Evolutionary conservation across 2,113 vertebrate genomes (phyloP).

Genomic region (Jacana jacana): DNA sequence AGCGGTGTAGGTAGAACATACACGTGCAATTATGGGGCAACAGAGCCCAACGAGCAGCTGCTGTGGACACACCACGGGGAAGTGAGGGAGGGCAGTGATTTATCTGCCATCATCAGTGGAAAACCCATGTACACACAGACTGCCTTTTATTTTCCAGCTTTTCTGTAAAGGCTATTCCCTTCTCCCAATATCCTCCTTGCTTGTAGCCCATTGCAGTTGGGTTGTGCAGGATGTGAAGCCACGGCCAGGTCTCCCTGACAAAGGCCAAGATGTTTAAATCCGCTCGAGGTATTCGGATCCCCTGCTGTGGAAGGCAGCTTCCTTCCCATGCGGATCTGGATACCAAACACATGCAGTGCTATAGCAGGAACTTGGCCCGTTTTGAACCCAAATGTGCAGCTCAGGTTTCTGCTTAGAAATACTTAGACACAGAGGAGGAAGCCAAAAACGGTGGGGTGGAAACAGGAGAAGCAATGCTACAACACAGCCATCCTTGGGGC

Average conservation of each 20-base stretch:
- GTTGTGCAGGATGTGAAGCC: not conserved
- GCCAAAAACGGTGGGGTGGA: not conserved
- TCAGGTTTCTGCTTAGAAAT: slow-evolving; percentile 29
- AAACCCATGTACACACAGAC: not conserved
- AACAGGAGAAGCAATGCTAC: not conserved
- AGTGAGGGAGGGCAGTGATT: not conserved
- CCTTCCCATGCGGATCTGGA: not conserved
- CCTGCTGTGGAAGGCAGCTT: slow-evolving; percentile 8
- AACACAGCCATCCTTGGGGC: not conserved
- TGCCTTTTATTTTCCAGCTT: not conserved
- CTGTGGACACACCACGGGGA: not conserved
- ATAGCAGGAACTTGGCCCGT: not conserved
- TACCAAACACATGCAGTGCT: not conserved
- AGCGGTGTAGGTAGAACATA: slow-evolving; percentile 1
- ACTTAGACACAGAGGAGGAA: not conserved
- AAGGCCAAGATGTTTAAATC: not conserved
- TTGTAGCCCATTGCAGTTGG: not conserved
- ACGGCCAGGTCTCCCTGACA: not conserved
- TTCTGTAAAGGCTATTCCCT: not conserved
- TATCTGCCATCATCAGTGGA: not conserved
- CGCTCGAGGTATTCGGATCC: not conserved
- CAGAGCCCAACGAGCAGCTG: slow-evolving; percentile 20
- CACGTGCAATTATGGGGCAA: not conserved
- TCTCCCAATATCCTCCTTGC: not conserved
- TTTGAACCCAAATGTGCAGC: slow-evolving; percentile 10